Conservation (phyloP, 2,888 invertebrate species). For the Hydropsyche betteni region DNA sequence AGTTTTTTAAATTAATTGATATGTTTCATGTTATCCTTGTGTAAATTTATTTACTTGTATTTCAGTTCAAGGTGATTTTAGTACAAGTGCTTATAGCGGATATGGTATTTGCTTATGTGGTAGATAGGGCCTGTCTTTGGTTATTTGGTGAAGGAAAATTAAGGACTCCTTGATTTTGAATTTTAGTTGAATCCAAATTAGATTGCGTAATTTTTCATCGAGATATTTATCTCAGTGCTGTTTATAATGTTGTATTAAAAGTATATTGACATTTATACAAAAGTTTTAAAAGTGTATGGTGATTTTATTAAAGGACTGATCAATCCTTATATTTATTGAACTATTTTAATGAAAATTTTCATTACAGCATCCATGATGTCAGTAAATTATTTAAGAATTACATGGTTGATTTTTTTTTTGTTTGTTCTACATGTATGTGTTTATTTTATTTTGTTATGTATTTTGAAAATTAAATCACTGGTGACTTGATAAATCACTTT, state of each 20-base stretch:
- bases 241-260: neutral
- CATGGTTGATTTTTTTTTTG: no score
- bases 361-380: slow-evolving; percentile 18
- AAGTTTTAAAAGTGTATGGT: neutral
- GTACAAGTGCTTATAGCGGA: slow-evolving; percentile 86
- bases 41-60: slow-evolving; percentile 55
- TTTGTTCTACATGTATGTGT: no score
- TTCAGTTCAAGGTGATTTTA: slow-evolving; percentile 89
- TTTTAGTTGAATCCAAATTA: slow-evolving; percentile 16
- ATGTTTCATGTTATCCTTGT: neutral
- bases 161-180: slow-evolving; percentile 52
- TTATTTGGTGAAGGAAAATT: slow-evolving; percentile 84
- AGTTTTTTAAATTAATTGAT: slow-evolving; percentile 53
- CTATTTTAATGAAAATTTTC: slow-evolving; percentile 14
- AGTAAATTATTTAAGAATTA: no score
- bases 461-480: no score
- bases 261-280: neutral
- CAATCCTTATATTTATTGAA: slow-evolving; percentile 18
- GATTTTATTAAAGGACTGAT: slow-evolving; percentile 9
- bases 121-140: slow-evolving; percentile 86
- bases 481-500: no score
- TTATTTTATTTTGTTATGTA: no score
- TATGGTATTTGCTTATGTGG: slow-evolving; percentile 83
- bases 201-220: neutral
- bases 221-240: slow-evolving; percentile 5